Conservation (phyloP, 2,888 invertebrate species). For the Pandemis corylana region DNA sequence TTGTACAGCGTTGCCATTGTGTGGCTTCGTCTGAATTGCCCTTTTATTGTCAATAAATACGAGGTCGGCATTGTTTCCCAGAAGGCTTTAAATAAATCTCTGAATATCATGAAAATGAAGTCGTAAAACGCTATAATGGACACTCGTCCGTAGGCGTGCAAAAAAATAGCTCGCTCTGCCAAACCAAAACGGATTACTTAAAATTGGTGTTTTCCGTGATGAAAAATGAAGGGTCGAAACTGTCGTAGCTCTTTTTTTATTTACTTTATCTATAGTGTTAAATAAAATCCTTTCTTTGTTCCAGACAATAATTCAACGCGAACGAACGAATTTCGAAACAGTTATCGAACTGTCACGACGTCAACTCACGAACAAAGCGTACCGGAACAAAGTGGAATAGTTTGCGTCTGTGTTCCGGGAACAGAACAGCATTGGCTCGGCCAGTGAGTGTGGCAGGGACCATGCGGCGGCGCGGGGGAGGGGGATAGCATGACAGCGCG, state of each 20-base stretch:
- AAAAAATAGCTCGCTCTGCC: conserved; percentile 11
- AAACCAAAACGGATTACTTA: not conserved
- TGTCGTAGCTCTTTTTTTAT: not conserved
- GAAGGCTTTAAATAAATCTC: conserved; percentile 46
- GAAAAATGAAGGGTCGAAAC: not conserved
- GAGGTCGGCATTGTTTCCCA: conserved; percentile 52
- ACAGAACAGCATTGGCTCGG: conserved; percentile 46
- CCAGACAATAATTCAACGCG: conserved; percentile 55
- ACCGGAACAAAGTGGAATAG: conserved; percentile 62
- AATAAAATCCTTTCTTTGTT: conserved; percentile 61
- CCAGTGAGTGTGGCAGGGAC: conserved; percentile 57
- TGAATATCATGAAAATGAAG: conserved; percentile 43
- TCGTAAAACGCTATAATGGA: conserved; percentile 41
- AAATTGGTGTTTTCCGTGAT: conserved; percentile 1
- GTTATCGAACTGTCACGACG: conserved; percentile 49
- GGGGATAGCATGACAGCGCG: conserved; percentile 84
- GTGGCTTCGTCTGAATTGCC: conserved; percentile 43
- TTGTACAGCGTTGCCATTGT: conserved; percentile 31
- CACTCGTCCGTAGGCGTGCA: conserved; percentile 23
- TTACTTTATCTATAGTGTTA: conserved; percentile 21
- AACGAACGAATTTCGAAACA: conserved; percentile 27
- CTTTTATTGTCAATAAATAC: conserved; percentile 58
- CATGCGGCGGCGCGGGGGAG: conserved; percentile 68
- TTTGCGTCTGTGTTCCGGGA: conserved; percentile 61
- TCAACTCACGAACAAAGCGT: conserved; percentile 51